These are phyloP conservation scores for Melanotaenia pygmaea DNA, from an alignment of 2,797 vertebrate genomes.

Conservation along the genomic window DNA sequence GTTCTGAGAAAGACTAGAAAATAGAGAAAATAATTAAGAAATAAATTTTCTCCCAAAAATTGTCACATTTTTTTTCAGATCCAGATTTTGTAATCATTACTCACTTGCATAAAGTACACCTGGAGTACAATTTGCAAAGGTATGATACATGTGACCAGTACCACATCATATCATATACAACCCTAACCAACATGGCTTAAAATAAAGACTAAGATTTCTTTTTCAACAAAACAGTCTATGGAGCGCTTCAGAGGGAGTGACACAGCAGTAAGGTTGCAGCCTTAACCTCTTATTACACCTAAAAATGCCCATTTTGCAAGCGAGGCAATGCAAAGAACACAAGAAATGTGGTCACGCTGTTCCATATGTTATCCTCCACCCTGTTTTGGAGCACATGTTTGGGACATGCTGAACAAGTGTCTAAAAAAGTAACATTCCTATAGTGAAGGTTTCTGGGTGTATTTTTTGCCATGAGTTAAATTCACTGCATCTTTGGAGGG, in stretches of 20 bases:
- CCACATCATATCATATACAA: too few species aligned
- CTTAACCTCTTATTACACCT: slow-evolving; percentile 71
- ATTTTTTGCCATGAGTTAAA: background rate
- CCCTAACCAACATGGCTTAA: background rate
- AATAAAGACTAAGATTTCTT: slow-evolving; percentile 17
- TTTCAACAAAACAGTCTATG: slow-evolving; percentile 44
- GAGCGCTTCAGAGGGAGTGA: slow-evolving; percentile 43
- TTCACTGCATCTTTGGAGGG: background rate
- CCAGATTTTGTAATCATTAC: too few species aligned
- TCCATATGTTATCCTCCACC: slow-evolving; percentile 42
- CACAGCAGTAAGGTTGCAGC: slow-evolving; percentile 64
- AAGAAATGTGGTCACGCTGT: slow-evolving; percentile 44
- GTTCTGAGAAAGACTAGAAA: too few species aligned
- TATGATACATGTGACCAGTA: too few species aligned
- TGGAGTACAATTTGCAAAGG: too few species aligned
- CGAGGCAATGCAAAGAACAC: slow-evolving; percentile 38
- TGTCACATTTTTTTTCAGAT: too few species aligned
- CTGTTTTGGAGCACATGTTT: slow-evolving; percentile 36
- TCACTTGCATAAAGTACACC: too few species aligned
- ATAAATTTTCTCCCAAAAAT: too few species aligned
- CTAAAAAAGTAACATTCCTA: slow-evolving; percentile 3
- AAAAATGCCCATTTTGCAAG: slow-evolving; percentile 60
- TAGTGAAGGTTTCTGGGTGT: slow-evolving; percentile 3
- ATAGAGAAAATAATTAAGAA: too few species aligned
- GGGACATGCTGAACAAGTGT: slow-evolving; percentile 13